Base-by-base conservation (phyloP, 2,113 vertebrate genomes). In the Anser brachyrhynchus region DNA sequence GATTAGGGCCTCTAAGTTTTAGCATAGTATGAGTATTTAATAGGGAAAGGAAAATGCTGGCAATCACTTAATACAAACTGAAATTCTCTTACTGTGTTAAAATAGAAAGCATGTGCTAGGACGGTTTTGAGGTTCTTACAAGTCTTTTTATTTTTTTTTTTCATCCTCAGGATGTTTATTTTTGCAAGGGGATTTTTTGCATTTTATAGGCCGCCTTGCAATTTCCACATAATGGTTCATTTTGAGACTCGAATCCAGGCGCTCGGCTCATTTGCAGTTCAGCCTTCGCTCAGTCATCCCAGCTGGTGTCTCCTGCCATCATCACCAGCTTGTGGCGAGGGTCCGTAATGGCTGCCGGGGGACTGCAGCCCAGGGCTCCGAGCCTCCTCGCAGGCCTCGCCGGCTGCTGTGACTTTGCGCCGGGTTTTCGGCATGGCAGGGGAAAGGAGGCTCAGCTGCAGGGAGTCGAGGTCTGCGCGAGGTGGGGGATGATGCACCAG, bases 401-500 rank as follows among this genome's bases (percentile, higher is more conserved):
- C 72, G 69, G 39, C 23, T 1, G 0, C 52, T 43, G 57, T 0
- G 0, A 21, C 39, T 75, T 54, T 16, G 3, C 0, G 0, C 16
- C 14, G 35, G 0, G 0, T 77, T 92, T 82, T 58, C 33, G 31
- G 37, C 18, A 5, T 11, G 2, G 9, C 23, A 25, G 12, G 41
- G 52, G 57, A 65, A 78, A 59, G 35, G 52, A 58, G 20, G 19
- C 26, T 76, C 18, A 41, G 51, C 54, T 59, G 44, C 2, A 2
- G 12, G 59, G 29, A 17, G 35, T 8, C 1, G 3, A 37, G 49
- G 33, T 58, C 59, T 78, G 9, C 35, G 26, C 25, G 37, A 59
- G n/a, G 10, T 7, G 67, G 12, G 4, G 55, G 20, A 62, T 39
- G 10, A 1, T 82, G 41, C 22, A 13, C 1, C 14, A 33, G 26